phyloP scores from a whole-genome alignment of 2,888 invertebrate species.

The Andrena trimmerana region DNA sequence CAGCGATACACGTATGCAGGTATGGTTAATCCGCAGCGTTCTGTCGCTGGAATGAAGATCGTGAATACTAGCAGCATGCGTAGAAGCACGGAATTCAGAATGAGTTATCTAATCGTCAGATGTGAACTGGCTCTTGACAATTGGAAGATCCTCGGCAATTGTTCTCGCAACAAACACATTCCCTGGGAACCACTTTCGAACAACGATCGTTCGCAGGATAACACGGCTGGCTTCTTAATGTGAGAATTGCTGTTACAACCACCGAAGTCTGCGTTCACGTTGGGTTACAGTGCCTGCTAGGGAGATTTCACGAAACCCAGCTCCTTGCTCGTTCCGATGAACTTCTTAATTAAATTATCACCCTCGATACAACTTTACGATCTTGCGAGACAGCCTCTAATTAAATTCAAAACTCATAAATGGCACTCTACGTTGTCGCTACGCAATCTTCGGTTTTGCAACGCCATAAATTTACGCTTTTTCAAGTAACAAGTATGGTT shows the following conservation, averaged over 20 bases:
- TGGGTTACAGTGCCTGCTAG: constrained; percentile 2
- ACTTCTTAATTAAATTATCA: constrained; percentile 19
- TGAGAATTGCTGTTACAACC: constrained; percentile 47
- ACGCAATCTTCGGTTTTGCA: not conserved
- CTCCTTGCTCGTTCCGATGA: constrained; percentile 3
- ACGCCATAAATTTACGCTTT: not conserved
- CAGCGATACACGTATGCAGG: not conserved
- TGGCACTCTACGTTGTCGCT: not conserved
- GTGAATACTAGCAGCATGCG: constrained; percentile 10
- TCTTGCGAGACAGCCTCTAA: not conserved
- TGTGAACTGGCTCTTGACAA: constrained; percentile 60
- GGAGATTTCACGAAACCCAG: constrained; percentile 2
- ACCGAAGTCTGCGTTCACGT: constrained; percentile 5
- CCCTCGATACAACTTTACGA: not conserved
- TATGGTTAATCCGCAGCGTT: not conserved
- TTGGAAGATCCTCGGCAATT: constrained; percentile 57
- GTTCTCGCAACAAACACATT: constrained; percentile 42
- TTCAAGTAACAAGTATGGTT: too few relatives aligned
- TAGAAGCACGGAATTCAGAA: constrained; percentile 20
- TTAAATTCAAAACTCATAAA: not conserved
- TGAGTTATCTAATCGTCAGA: constrained; percentile 57
- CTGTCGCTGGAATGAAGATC: constrained; percentile 9
- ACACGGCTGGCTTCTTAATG: constrained; percentile 39
- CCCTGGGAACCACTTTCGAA: constrained; percentile 56
- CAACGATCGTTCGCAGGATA: constrained; percentile 51